Base-by-base conservation (phyloP, 2,888 invertebrate genomes). In the Eugnorisma glareosa region DNA sequence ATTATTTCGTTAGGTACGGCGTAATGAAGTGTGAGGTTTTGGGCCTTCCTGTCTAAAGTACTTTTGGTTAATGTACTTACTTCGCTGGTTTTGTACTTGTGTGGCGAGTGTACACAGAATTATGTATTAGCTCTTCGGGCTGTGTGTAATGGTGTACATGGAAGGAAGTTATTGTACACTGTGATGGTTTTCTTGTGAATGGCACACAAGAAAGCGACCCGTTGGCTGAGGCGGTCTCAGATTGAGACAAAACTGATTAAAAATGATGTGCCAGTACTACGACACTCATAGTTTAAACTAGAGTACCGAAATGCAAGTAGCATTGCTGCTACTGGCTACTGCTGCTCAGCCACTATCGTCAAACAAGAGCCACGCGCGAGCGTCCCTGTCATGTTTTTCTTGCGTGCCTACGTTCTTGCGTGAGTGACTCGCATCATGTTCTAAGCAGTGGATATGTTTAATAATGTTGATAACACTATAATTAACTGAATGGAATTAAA, bases 1-100 rank as follows among this genome's bases (percentile, higher is more conserved):
- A 85, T 83, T 83, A 88, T 88, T 89, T 81, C 45, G 85, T 80
- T 84, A 79, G 54, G 75, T 7, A 70, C 31, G 28, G 61, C 45
- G 28, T 74, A 79, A 84, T 79, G 77, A 72, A 77, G 83, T 86
- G 80, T 64, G 81, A 72, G 78, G 75, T 77, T 80, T 70, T 13
- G 57, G 75, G 75, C 35, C 54, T 81, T 84, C 61, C 70, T 73
- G 64, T 63, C 3, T 28, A 8, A 86, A 86, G 83, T 64, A 79
- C 83, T 83, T 83, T 86, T 77, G 67, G 79, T 71, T 67, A 54
- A 85, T 75, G 45, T 75, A 67, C 45, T 81, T 74, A 66, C 45
- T 82, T 82, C 57, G 31, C 48, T 79, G 57, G 63, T 68, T 68
- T 35, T 21, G 28, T 40, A 64, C 64, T 40, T 35, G 10, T 35